Conservation (phyloP, 2,797 vertebrate species). For the Gallinago stenura region DNA sequence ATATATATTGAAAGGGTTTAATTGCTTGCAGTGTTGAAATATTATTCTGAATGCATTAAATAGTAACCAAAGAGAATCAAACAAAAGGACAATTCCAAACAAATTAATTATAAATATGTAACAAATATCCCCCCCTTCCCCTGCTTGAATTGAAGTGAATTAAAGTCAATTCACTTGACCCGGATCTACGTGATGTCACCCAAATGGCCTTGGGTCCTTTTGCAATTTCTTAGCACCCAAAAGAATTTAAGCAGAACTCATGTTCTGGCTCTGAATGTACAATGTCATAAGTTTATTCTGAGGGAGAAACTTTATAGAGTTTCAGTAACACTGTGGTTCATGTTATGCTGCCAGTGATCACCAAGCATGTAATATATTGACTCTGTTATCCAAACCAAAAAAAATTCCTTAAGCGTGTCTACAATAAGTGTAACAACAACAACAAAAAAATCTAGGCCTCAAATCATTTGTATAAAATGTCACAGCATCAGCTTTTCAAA, state of each 20-base stretch:
- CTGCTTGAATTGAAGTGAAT: background rate
- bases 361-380: background rate
- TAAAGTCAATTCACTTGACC: background rate
- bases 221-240: background rate
- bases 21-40: background rate
- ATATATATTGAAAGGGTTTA: background rate
- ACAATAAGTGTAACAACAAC: background rate
- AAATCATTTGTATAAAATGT: slow-evolving; percentile 52
- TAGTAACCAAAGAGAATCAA: background rate
- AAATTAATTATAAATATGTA: background rate
- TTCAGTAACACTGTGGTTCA: background rate
- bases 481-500: slow-evolving; percentile 56
- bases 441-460: background rate
- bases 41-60: background rate
- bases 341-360: slow-evolving; percentile 10
- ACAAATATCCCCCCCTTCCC: no score
- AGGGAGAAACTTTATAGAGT: slow-evolving; percentile 9
- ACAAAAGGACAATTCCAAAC: background rate
- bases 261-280: background rate
- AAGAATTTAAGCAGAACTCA: background rate
- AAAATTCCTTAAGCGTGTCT: background rate
- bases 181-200: background rate
- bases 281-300: slow-evolving; percentile 28
- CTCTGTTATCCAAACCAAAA: background rate
- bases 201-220: slow-evolving; percentile 7